Evolutionary conservation across 2,888 invertebrate genomes (phyloP), one percentile per base, ranked within the genome.

Genomic region (Barypeithes pellucidus): DNA sequence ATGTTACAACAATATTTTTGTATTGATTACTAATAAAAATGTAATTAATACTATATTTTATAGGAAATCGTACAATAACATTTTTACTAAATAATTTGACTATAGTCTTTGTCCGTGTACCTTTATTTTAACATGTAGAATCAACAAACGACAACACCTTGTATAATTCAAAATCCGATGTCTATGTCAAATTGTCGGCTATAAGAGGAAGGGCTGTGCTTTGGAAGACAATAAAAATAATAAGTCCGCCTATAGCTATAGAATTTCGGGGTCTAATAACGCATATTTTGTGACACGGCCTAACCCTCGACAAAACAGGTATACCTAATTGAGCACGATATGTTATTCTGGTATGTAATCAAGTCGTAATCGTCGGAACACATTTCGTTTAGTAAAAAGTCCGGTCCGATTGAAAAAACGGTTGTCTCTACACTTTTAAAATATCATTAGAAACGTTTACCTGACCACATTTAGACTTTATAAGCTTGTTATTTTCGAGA

Each of bases 401-500:
- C 52, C 41, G 63, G 43, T 20, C 16, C 29, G 47, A 50, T 63
- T 63, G 50, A 63, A 71, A 65, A 72, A 60, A 52, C 47, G 16
- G 39, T 22, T 65, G 69, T 71, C 74, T 61, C 66, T 65, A 60
- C 70, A 68, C 75, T 71, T 75, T 43, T 72, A 75, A 75, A 75
- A 75, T 33, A 60, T 60, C 71, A 69, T 75, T 75, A 75, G 75
- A 70, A 75, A 14, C 72, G 67, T 75, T 72, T 75, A 72, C 66
- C 57, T 59, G 73, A 18, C 72, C 72, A 67, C 66, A 72, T 61
- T 72, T 62, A 52, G 39, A 52, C 60, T 41, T 68, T 68, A 60
- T 47, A 63, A 43, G 72, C 67, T 74, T 52, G 74, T 74, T 70
- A 74, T 74, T 74, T 74, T 47, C 74, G 43, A 66, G 66, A 70